These are phyloP conservation scores for Gryllus longicercus DNA, from an alignment of 2,888 invertebrate genomes.

Conservation along the genomic window DNA sequence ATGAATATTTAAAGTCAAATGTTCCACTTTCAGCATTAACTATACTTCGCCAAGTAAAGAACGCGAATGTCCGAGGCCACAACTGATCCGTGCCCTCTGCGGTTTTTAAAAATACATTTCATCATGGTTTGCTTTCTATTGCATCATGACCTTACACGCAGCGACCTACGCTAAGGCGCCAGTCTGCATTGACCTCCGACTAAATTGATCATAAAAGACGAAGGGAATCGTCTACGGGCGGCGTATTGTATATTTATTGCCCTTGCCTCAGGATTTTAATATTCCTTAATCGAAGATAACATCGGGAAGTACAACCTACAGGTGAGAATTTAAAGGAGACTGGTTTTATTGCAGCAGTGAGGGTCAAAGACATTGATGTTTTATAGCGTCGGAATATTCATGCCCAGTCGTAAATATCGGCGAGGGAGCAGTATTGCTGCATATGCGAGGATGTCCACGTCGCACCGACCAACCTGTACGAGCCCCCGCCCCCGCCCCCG, in stretches of 20 bases:
- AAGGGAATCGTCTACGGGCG: background rate
- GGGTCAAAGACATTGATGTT: background rate
- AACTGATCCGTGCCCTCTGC: too few relatives aligned
- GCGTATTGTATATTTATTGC: background rate
- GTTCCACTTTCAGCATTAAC: too few relatives aligned
- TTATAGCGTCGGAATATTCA: background rate
- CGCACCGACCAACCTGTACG: too few relatives aligned
- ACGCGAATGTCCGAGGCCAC: too few relatives aligned
- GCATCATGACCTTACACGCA: too few relatives aligned
- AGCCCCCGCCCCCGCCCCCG: too few relatives aligned
- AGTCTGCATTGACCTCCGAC: background rate
- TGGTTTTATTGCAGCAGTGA: background rate
- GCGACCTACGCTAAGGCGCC: background rate
- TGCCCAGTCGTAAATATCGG: background rate
- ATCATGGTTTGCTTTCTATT: too few relatives aligned
- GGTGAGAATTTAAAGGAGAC: background rate
- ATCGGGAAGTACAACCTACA: background rate
- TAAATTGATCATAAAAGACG: background rate
- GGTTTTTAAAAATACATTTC: too few relatives aligned
- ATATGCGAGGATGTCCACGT: too few relatives aligned
- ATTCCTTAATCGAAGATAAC: background rate
- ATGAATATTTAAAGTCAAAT: too few relatives aligned
- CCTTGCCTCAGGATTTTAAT: slow-evolving; percentile 4
- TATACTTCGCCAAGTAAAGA: too few relatives aligned
- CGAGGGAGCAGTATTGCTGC: too few relatives aligned